A percentile compares a stretch with the other conserved stretches of the same genome.
Evolutionary conservation across 2,113 vertebrate species (phyloP).

Genomic region (Clarias macrocephalus): DNA sequence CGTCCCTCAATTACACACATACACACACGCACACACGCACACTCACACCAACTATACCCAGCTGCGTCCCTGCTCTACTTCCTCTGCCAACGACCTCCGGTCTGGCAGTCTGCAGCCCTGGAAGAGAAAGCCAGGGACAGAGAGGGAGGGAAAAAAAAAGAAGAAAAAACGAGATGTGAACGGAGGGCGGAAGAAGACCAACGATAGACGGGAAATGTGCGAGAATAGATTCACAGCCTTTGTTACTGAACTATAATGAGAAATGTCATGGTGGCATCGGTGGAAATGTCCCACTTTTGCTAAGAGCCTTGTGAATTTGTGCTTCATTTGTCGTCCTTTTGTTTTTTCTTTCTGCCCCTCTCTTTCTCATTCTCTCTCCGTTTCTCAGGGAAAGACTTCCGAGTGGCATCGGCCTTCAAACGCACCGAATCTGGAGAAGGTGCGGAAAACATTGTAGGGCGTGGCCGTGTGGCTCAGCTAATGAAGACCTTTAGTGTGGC

Average conservation of each 20-base stretch:
- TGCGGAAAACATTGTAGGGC: constrained; percentile 48
- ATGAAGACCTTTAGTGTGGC: constrained; percentile 71
- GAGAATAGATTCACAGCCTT: constrained; percentile 45
- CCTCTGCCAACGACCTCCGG: constrained; percentile 75
- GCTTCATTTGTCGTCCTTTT: constrained; percentile 23
- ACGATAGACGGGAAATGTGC: constrained; percentile 39
- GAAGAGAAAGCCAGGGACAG: constrained; percentile 52
- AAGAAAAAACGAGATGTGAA: neutral
- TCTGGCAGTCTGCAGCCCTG: constrained; percentile 63
- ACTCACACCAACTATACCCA: constrained; percentile 71
- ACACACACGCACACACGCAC: constrained; percentile 54
- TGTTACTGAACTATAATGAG: constrained; percentile 34
- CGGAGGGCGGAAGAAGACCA: constrained; percentile 53
- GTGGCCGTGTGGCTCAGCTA: constrained; percentile 74
- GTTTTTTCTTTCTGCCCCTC: neutral
- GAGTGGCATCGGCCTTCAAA: constrained; percentile 47
- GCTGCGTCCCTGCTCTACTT: constrained; percentile 76
- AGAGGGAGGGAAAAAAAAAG: constrained; percentile 1
- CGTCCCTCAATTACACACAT: constrained; percentile 62
- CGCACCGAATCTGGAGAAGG: constrained; percentile 41
- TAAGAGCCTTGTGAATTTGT: constrained; percentile 24
- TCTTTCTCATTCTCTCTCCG: constrained; percentile 11
- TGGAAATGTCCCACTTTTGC: constrained; percentile 44
- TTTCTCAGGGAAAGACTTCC: constrained; percentile 55
- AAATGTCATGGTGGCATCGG: constrained; percentile 35